phyloP scores from a whole-genome alignment of 2,797 vertebrate genomes.

The Nasua narica region DNA sequence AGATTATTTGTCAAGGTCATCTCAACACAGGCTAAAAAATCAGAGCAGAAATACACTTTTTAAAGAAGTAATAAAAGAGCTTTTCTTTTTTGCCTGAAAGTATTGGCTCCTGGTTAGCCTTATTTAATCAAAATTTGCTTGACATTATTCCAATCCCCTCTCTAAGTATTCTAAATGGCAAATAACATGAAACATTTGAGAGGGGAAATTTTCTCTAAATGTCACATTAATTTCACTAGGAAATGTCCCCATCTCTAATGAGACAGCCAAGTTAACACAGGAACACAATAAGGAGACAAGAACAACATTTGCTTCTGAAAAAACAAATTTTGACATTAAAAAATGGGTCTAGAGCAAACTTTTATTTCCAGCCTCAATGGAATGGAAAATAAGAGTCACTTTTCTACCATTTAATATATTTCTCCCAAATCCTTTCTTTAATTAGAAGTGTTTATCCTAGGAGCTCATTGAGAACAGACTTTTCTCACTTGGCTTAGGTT shows the following conservation, averaged over 20 bases:
- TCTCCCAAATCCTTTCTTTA: constrained; percentile 46
- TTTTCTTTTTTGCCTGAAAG: constrained; percentile 67
- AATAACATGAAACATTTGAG: constrained; percentile 73
- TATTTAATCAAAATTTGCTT: constrained; percentile 79
- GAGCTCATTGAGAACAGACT: constrained; percentile 45
- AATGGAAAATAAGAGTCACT: constrained; percentile 58
- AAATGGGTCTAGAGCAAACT: constrained; percentile 35
- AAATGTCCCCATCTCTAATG: constrained; percentile 76
- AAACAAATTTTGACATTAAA: constrained; percentile 52
- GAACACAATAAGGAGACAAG: constrained; percentile 73
- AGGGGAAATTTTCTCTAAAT: constrained; percentile 66
- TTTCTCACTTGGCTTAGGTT: constrained; percentile 17
- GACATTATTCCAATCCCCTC: constrained; percentile 77
- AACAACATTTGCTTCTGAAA: constrained; percentile 68
- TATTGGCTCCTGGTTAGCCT: constrained; percentile 69
- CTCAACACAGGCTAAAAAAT: constrained; percentile 48
- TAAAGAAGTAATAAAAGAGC: constrained; percentile 59
- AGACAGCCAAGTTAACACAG: constrained; percentile 78
- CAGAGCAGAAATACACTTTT: constrained; percentile 67
- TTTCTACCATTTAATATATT: constrained; percentile 52
- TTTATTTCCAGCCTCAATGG: constrained; percentile 61
- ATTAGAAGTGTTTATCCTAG: constrained; percentile 33
- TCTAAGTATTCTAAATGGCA: constrained; percentile 75
- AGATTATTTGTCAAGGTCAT: constrained; percentile 56
- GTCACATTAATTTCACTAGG: constrained; percentile 81